phyloP scores from a whole-genome alignment of 2,888 invertebrate species.

The Thereva nobilitata region DNA sequence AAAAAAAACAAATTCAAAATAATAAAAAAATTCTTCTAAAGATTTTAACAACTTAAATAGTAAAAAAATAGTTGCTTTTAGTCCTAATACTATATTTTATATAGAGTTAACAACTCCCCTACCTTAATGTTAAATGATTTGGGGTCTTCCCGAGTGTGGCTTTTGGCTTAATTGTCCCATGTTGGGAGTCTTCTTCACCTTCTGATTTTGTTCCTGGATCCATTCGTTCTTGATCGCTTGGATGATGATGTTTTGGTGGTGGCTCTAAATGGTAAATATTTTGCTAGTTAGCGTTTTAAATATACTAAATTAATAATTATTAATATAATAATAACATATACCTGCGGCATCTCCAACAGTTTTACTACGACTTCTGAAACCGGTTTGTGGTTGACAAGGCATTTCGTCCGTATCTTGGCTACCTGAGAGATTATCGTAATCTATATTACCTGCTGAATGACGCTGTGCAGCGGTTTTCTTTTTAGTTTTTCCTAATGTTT shows the following conservation, averaged over 20 bases:
- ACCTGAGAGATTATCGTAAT: constrained; percentile 78
- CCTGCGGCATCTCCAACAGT: constrained; percentile 86
- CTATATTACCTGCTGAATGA: constrained; percentile 82
- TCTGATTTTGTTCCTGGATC: constrained; percentile 83
- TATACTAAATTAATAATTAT: constrained; percentile 18
- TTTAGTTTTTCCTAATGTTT: constrained; percentile 82
- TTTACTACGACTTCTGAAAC: constrained; percentile 84
- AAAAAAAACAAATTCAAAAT: constrained; percentile 3
- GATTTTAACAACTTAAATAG: constrained; percentile 5
- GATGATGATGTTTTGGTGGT: constrained; percentile 43
- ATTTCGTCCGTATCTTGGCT: constrained; percentile 74
- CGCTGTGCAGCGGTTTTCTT: constrained; percentile 75
- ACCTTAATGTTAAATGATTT: constrained; percentile 88
- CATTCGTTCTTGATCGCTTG: constrained; percentile 62
- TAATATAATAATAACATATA: constrained; percentile 50
- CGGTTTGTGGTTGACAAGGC: constrained; percentile 55
- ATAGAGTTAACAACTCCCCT: constrained; percentile 40
- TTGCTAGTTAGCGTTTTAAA: background rate
- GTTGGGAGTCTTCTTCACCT: constrained; percentile 81
- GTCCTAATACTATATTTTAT: background rate
- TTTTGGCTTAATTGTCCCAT: constrained; percentile 68
- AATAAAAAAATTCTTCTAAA: background rate
- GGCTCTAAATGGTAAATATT: constrained; percentile 41
- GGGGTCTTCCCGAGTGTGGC: constrained; percentile 83
- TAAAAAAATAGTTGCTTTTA: background rate